Base-by-base conservation (phyloP, 2,113 vertebrate genomes). In the Syrrhaptes paradoxus region DNA sequence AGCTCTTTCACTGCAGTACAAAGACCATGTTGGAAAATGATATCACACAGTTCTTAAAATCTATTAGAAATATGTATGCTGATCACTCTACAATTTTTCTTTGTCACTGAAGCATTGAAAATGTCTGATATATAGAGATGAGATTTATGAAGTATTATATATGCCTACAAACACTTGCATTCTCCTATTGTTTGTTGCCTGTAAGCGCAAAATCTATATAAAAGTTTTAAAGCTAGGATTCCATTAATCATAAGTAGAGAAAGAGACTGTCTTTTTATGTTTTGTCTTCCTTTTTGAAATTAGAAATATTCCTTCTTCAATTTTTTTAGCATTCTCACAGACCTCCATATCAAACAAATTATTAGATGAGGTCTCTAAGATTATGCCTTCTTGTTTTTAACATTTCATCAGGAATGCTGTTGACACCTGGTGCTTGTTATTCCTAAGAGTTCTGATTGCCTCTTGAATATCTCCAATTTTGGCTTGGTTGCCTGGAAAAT, bases 391-490 rank as follows among this genome's bases (percentile, higher is more conserved):
- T 91, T 87, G 25, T 77, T 90, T 92, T 85, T 83, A 93, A 61
- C 41, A 26, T 83, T 90, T 83, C 41, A 90, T 54, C 17, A 58
- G 9, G 75, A 70, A 15, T 46, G 41, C 31, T 95, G 32, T 87
- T 5, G 4, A 89, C 92, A 94, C 90, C 94, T 93, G 88, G 67
- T 93, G n/a, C 90, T 94, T 92, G 63, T 94, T 95, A 92, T 90
- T 93, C 54, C 54, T 88, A 76, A 80, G 82, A 74, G 59, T 59
- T 85, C 67, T 96, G 88, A 92, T 92, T 93, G 67, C 72, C 88
- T 90, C 88, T 94, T 86, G 92, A 93, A 74, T 93, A 31, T 76
- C 82, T 85, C 73, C 41, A 90, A 96, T 83, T 93, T 92, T 97
- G 75, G 54, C 76, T 94, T 32, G 90, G 67, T 68, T 90, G 75